Evolutionary conservation across 2,888 invertebrate species (phyloP).

Genomic region (Cremastinae sp.): DNA sequence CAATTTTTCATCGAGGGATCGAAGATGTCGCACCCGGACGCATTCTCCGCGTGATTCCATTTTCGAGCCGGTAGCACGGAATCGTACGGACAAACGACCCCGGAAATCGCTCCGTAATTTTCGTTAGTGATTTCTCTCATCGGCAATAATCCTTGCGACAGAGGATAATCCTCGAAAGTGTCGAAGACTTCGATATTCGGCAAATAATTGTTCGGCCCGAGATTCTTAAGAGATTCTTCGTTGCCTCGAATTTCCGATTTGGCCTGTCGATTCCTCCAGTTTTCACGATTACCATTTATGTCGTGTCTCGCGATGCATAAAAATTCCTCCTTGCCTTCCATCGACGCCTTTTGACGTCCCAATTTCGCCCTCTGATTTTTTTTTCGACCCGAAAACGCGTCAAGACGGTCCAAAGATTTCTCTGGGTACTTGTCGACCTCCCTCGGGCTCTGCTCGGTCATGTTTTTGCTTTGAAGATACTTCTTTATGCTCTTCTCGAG

Average conservation of each 20-base stretch:
- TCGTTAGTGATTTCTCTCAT: too few relatives aligned
- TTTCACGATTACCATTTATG: conserved; percentile 50
- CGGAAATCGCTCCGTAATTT: too few relatives aligned
- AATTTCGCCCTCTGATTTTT: conserved; percentile 4
- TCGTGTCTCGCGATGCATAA: conserved; percentile 6
- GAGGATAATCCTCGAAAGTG: conserved; percentile 30
- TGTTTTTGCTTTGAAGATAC: conserved; percentile 52
- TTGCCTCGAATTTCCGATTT: conserved; percentile 1
- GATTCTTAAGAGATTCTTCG: neutral
- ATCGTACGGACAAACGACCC: too few relatives aligned
- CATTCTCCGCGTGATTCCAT: too few relatives aligned
- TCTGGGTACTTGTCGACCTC: too few relatives aligned
- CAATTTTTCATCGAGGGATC: too few relatives aligned
- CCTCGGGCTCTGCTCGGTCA: neutral
- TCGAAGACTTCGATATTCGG: too few relatives aligned
- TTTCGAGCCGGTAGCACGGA: too few relatives aligned
- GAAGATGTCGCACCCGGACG: too few relatives aligned
- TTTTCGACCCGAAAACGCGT: neutral
- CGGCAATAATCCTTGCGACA: neutral
- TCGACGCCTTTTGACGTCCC: neutral
- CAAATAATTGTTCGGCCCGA: neutral
- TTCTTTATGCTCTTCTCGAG: conserved; percentile 59
- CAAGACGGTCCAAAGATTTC: conserved; percentile 1
- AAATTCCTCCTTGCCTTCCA: neutral
- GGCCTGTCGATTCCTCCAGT: neutral